phyloP scores from a whole-genome alignment of 2,888 invertebrate genomes.

The Seira sanloemensis region DNA sequence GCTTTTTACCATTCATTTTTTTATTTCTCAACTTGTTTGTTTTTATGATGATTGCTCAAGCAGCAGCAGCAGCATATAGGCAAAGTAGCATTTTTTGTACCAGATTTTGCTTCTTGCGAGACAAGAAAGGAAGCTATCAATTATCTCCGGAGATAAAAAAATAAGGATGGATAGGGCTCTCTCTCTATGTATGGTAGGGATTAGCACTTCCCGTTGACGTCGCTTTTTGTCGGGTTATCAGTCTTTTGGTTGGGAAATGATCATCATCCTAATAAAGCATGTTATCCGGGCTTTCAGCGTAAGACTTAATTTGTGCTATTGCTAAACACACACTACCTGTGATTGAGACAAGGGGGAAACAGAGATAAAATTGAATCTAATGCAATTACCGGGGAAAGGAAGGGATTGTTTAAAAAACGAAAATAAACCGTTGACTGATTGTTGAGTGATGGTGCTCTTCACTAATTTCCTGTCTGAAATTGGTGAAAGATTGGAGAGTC shows the following conservation, averaged over 20 bases:
- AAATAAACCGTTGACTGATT: neutral
- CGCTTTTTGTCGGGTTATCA: too few species aligned
- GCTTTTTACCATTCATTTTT: slow-evolving; percentile 2
- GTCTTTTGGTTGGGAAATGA: too few species aligned
- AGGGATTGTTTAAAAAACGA: too few species aligned
- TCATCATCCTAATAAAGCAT: too few species aligned
- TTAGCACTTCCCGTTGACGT: slow-evolving; percentile 31
- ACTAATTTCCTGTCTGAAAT: neutral
- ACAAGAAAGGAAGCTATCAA: too few species aligned
- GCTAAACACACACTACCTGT: slow-evolving; percentile 8
- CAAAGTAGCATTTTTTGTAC: slow-evolving; percentile 2
- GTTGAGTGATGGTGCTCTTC: too few species aligned
- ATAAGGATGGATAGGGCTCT: neutral
- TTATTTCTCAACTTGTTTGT: neutral
- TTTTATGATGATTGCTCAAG: slow-evolving; percentile 7
- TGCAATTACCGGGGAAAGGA: too few species aligned
- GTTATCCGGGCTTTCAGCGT: too few species aligned
- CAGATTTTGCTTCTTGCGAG: too few species aligned
- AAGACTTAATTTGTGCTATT: neutral
- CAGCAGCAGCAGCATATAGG: neutral
- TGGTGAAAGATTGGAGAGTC: too few species aligned
- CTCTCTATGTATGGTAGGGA: neutral
- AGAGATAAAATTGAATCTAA: too few species aligned
- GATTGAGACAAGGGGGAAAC: neutral
- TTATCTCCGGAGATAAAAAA: slow-evolving; percentile 12